Conservation (phyloP, 2,888 invertebrate genomes). For the Coleophora deauratella region DNA sequence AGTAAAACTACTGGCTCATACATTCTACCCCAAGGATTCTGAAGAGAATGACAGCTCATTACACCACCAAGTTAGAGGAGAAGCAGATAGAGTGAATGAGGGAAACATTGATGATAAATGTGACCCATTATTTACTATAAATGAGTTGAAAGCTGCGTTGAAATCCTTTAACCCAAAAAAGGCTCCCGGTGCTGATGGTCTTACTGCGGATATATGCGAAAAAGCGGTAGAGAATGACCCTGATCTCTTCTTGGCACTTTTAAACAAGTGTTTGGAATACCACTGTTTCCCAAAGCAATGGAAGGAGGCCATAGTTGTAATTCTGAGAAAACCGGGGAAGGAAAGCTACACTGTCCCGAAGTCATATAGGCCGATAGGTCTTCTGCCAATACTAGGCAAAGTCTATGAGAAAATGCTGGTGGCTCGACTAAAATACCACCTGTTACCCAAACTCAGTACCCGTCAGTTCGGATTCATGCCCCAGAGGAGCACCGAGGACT, state of each 20-base stretch:
- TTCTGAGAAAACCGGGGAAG: too few species aligned
- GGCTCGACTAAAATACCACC: constrained; percentile 1
- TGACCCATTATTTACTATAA: constrained; percentile 8
- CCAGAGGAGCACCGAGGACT: constrained; percentile 6
- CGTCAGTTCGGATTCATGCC: constrained; percentile 14
- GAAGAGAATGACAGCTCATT: not conserved
- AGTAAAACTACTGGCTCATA: not conserved
- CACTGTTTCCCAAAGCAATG: constrained; percentile 6
- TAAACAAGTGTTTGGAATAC: constrained; percentile 2
- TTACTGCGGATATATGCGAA: constrained; percentile 16
- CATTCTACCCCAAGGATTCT: not conserved
- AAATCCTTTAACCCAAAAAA: constrained; percentile 11
- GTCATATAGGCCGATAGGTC: too few species aligned
- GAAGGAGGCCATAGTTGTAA: constrained; percentile 5
- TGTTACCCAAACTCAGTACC: constrained; percentile 4
- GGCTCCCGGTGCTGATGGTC: constrained; percentile 17
- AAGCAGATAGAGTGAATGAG: not conserved
- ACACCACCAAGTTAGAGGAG: not conserved
- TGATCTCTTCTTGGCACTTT: constrained; percentile 2
- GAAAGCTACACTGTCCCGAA: too few species aligned
- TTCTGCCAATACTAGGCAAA: too few species aligned
- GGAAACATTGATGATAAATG: not conserved
- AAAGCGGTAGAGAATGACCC: constrained; percentile 6
- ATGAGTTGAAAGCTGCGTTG: constrained; percentile 5
- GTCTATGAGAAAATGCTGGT: too few species aligned